Percentiles rank a stretch among this genome's conserved stretches.
phyloP scores from a whole-genome alignment of 2,113 vertebrate genomes.

The Solea senegalensis region DNA sequence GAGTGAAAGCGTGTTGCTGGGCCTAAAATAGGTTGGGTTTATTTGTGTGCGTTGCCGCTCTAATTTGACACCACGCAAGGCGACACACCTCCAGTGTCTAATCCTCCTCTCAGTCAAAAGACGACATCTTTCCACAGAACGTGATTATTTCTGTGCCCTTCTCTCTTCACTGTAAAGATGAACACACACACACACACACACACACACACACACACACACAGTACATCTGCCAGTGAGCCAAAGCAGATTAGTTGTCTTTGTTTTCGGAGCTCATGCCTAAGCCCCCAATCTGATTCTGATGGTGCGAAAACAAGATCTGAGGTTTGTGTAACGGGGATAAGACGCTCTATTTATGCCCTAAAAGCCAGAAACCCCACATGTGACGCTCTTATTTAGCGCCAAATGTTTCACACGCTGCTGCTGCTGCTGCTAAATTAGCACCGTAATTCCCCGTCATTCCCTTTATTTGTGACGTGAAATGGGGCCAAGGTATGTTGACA shows the following conservation, averaged over 20 bases:
- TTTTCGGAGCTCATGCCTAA: background rate
- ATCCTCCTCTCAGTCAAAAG: background rate
- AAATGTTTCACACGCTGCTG: background rate
- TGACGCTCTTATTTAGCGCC: conserved; percentile 16
- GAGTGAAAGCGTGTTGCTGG: background rate
- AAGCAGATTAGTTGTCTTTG: conserved; percentile 23
- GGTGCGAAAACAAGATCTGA: conserved; percentile 7
- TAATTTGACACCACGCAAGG: background rate
- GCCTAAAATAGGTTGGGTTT: background rate
- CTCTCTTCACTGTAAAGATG: background rate
- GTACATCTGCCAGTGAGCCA: conserved; percentile 14
- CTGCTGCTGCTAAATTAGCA: conserved; percentile 3
- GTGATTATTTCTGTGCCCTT: conserved; percentile 18
- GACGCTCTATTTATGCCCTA: conserved; percentile 33
- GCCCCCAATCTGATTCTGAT: conserved; percentile 30
- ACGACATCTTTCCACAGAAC: background rate
- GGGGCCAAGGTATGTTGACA: background rate
- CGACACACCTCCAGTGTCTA: background rate
- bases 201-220: conserved; percentile 1
- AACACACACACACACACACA: background rate
- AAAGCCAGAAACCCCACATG: conserved; percentile 20
- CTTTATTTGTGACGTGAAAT: background rate
- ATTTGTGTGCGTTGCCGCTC: background rate
- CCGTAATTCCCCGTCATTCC: background rate
- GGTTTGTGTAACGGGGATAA: conserved; percentile 30